phyloP scores from a whole-genome alignment of 2,113 vertebrate genomes.

The Sigmodon hispidus region DNA sequence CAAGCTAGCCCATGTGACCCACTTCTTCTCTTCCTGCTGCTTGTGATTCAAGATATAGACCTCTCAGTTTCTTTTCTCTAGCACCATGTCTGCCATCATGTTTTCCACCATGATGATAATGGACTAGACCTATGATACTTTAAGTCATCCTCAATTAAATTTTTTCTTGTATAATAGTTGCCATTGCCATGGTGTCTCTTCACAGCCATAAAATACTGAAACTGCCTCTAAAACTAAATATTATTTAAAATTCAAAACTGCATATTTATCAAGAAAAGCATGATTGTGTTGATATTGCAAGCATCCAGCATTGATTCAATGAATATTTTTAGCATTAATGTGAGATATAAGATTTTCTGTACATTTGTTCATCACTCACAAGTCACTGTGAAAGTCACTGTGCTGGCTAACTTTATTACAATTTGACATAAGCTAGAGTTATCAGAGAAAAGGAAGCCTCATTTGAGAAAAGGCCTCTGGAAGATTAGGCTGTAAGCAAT shows the following conservation, averaged over 20 bases:
- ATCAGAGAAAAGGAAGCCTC: neutral
- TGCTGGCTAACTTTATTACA: neutral
- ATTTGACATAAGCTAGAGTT: neutral
- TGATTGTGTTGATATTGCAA: neutral
- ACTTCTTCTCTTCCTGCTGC: neutral
- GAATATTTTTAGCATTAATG: neutral
- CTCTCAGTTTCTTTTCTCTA: neutral
- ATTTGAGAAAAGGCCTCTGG: neutral
- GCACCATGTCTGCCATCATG: neutral
- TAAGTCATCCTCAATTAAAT: neutral
- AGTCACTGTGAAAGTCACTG: neutral
- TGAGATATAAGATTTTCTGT: neutral
- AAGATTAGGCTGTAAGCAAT: neutral
- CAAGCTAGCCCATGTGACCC: neutral
- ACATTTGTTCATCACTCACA: neutral
- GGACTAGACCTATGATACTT: neutral
- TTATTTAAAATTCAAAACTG: neutral
- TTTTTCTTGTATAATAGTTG: neutral
- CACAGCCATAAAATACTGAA: neutral
- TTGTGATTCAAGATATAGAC: neutral
- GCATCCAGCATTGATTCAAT: neutral
- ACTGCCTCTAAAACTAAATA: neutral
- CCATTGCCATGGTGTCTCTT: neutral
- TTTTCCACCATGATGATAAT: neutral
- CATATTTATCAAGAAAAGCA: neutral